A percentile compares a stretch with the other conserved stretches of the same genome.
Evolutionary conservation across 2,888 invertebrate species (phyloP).

Genomic region (Eretmocerus hayati): DNA sequence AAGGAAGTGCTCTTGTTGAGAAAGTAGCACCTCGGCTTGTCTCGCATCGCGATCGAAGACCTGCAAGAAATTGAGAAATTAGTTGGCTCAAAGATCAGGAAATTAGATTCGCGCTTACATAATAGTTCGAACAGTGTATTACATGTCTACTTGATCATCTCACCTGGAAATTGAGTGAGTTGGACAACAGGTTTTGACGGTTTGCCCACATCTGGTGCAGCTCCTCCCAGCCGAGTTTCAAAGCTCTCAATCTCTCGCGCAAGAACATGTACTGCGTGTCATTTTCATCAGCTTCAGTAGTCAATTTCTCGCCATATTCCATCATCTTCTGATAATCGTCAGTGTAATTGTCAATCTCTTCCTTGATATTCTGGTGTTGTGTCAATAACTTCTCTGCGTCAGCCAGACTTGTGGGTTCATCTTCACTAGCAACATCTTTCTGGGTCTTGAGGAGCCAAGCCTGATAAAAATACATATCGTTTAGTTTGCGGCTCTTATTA

Average conservation of each 20-base stretch:
- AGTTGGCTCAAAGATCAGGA: background rate
- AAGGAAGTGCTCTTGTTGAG: conserved; percentile 96
- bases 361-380: conserved; percentile 96
- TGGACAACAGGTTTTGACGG: conserved; percentile 86
- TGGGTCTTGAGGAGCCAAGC: conserved; percentile 98
- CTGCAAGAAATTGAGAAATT: conserved; percentile 1
- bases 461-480: conserved; percentile 53
- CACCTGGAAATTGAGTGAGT: conserved; percentile 83
- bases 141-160: too few species aligned
- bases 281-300: conserved; percentile 69
- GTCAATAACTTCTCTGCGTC: conserved; percentile 96
- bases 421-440: conserved; percentile 97
- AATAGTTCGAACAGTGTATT: background rate
- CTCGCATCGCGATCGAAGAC: conserved; percentile 94
- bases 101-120: background rate
- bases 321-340: conserved; percentile 99
- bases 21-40: conserved; percentile 94
- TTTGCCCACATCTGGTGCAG: conserved; percentile 99
- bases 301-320: conserved; percentile 95
- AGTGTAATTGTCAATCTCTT: conserved; percentile 98
- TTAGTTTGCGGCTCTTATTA: background rate
- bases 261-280: conserved; percentile 99
- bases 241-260: conserved; percentile 91
- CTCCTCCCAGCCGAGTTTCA: conserved; percentile 99
- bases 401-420: conserved; percentile 83